Evolutionary conservation across 2,888 invertebrate species (phyloP).

Genomic region (Campopleginae sp.): DNA sequence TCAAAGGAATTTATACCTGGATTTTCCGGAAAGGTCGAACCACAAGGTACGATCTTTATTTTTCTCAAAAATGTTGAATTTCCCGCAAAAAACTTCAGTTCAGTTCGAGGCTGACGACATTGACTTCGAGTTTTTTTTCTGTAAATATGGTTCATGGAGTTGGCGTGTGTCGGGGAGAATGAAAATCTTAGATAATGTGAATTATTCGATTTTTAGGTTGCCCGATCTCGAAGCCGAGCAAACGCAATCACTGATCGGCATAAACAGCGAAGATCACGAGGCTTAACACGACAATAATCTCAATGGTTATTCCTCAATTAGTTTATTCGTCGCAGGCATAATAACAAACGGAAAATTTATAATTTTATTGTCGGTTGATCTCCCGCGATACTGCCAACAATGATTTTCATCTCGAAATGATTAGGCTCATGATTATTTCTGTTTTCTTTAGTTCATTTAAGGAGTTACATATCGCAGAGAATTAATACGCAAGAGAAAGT

Average conservation of each 20-base stretch:
- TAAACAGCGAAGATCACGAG: conserved; percentile 86
- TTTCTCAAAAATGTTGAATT: no score
- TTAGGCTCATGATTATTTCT: conserved; percentile 23
- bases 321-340: conserved; percentile 28
- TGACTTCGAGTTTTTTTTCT: no score
- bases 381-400: conserved; percentile 55
- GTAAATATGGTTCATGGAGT: no score
- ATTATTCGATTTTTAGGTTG: conserved; percentile 83
- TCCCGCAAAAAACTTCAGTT: no score
- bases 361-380: conserved; percentile 35
- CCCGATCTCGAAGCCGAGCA: conserved; percentile 89
- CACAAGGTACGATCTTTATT: conserved; percentile 82
- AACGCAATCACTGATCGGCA: conserved; percentile 88
- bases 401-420: background rate
- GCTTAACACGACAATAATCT: conserved; percentile 83
- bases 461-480: conserved; percentile 55
- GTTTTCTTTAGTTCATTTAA: conserved; percentile 8
- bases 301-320: conserved; percentile 14
- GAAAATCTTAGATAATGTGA: background rate
- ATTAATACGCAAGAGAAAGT: conserved; percentile 5
- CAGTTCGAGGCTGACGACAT: no score
- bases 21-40: conserved; percentile 85
- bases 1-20: conserved; percentile 85
- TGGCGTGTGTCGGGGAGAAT: no score
- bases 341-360: conserved; percentile 4